These are phyloP conservation scores for Colletes collaris DNA, from an alignment of 2,888 invertebrate species.

Conservation along the genomic window DNA sequence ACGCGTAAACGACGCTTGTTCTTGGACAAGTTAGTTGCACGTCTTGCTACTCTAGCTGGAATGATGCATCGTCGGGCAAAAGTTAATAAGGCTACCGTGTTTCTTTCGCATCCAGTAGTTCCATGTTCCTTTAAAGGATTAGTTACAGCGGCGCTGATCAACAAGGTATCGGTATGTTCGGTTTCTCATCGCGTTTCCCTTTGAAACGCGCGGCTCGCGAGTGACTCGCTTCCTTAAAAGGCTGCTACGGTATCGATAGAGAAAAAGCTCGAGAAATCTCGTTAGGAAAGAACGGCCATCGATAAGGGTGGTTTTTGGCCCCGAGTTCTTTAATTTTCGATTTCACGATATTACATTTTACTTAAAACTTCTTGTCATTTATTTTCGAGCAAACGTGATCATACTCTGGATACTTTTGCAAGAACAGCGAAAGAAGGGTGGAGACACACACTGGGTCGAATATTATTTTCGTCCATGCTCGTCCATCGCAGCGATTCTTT, in stretches of 20 bases:
- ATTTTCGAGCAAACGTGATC: no score
- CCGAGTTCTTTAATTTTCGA: no score
- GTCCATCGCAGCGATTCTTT: no score
- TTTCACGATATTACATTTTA: no score
- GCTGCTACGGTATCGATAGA: background rate
- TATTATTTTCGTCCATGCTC: no score
- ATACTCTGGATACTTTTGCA: no score
- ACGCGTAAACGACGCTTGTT: conserved; percentile 57
- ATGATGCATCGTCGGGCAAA: conserved; percentile 30
- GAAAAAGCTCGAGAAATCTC: conserved; percentile 25
- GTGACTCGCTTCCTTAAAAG: conserved; percentile 40
- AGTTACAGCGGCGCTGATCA: conserved; percentile 47
- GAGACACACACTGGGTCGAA: no score
- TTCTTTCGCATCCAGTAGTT: conserved; percentile 39
- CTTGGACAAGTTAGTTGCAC: conserved; percentile 34
- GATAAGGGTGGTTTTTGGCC: no score
- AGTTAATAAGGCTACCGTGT: conserved; percentile 44
- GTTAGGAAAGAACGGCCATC: conserved; percentile 10
- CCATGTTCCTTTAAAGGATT: conserved; percentile 49
- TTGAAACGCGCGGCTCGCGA: conserved; percentile 7
- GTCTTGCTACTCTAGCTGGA: conserved; percentile 33
- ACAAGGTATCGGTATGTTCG: conserved; percentile 44
- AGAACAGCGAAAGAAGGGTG: no score
- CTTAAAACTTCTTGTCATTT: no score
- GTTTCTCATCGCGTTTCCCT: conserved; percentile 45